Percentiles rank a stretch among this genome's conserved stretches.
Conservation (phyloP, 2,797 vertebrate genomes). For the Acomys russatus region DNA sequence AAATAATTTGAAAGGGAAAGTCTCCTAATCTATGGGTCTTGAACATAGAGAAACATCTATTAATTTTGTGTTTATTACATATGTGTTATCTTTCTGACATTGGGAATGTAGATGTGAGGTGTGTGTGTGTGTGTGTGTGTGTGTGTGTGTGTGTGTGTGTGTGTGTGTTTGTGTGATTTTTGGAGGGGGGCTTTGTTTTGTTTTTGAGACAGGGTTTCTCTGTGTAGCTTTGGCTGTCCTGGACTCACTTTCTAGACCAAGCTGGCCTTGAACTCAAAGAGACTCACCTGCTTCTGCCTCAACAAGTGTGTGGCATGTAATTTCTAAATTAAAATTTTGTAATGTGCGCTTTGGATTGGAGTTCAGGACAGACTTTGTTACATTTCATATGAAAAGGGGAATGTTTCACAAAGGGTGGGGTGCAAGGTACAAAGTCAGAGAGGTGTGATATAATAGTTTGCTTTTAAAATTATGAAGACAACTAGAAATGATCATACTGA, state of each 20-base stretch:
- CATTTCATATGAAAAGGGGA: background rate
- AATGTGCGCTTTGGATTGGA: background rate
- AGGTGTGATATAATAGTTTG: background rate
- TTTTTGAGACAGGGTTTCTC: too few relatives aligned
- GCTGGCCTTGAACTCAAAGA: too few relatives aligned
- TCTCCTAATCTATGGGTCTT: slow-evolving; percentile 31
- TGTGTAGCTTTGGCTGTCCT: too few relatives aligned
- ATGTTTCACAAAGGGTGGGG: background rate
- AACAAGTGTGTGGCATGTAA: background rate
- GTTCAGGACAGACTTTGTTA: slow-evolving; percentile 8
- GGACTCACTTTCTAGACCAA: too few relatives aligned
- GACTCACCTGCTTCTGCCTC: too few relatives aligned
- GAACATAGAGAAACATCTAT: background rate
- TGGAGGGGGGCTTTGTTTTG: too few relatives aligned
- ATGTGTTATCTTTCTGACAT: background rate
- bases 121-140: background rate
- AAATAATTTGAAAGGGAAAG: slow-evolving; percentile 30
- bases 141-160: background rate
- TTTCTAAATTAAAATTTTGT: slow-evolving; percentile 28
- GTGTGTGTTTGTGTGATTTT: background rate
- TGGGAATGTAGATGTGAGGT: background rate
- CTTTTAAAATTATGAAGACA: background rate
- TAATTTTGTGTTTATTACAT: background rate
- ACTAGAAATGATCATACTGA: background rate
- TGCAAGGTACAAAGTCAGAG: background rate